These are phyloP conservation scores for Scomber scombrus DNA, from an alignment of 2,113 vertebrate genomes.

Conservation along the genomic window DNA sequence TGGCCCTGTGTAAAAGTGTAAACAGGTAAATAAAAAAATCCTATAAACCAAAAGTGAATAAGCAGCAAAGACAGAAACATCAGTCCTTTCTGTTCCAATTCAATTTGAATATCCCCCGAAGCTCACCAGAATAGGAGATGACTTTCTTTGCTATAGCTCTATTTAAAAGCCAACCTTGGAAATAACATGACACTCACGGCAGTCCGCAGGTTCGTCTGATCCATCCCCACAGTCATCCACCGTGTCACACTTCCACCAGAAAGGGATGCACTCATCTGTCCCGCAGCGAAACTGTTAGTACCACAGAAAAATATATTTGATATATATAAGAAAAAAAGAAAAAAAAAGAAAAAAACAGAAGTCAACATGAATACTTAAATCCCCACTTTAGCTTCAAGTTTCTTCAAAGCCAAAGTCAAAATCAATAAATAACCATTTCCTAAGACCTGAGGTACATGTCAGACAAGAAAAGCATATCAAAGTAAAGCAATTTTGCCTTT, in stretches of 20 bases:
- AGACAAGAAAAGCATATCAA: constrained; percentile 22
- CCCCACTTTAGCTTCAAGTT: constrained; percentile 11
- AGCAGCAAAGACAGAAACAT: neutral
- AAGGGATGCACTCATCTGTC: constrained; percentile 98
- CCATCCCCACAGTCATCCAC: constrained; percentile 98
- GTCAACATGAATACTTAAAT: constrained; percentile 32
- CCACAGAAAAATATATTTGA: neutral
- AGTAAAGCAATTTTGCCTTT: constrained; percentile 45
- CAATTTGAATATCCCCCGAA: neutral
- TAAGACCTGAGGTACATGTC: neutral
- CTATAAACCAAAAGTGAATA: neutral
- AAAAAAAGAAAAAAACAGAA: constrained; percentile 19
- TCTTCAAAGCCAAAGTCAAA: constrained; percentile 58
- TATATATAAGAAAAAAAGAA: too few relatives aligned
- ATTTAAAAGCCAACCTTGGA: constrained; percentile 33
- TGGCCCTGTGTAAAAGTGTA: neutral
- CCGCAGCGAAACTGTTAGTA: constrained; percentile 93
- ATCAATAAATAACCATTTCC: constrained; percentile 53
- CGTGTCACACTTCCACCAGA: constrained; percentile 99
- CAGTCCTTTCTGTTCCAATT: neutral
- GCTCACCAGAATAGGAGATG: neutral
- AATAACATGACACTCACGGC: constrained; percentile 89
- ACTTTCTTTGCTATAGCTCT: neutral
- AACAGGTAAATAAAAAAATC: neutral
- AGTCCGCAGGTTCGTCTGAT: constrained; percentile 95